Conservation (phyloP, 2,113 vertebrate species). For the Oceanites oceanicus region DNA sequence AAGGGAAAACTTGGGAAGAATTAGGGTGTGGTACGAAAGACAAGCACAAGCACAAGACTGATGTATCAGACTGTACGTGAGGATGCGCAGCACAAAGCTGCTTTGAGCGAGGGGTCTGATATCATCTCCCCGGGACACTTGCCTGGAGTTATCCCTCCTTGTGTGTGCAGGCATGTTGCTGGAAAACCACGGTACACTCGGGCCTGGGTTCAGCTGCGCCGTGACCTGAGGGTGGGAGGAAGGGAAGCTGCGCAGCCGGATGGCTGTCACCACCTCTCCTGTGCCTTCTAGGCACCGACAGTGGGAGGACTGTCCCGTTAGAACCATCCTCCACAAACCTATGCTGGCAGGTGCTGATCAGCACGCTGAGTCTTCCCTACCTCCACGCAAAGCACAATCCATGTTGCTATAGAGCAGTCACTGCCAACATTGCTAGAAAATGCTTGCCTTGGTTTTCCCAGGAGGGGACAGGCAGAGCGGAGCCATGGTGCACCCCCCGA, state of each 20-base stretch:
- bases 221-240: neutral
- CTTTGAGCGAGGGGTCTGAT: neutral
- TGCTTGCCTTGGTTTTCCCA: neutral
- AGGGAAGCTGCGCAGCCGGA: neutral
- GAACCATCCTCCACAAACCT: neutral
- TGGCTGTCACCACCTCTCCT: neutral
- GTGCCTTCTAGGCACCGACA: neutral
- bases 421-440: neutral
- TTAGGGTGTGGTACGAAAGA: neutral
- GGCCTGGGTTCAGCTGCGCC: neutral
- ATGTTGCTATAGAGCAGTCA: neutral
- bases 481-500: fast-evolving
- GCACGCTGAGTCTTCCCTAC: neutral
- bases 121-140: neutral
- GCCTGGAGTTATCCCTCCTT: neutral
- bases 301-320: neutral
- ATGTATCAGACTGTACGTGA: neutral
- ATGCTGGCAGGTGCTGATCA: neutral
- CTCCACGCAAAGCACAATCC: neutral
- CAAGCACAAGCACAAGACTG: neutral
- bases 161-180: neutral
- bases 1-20: neutral
- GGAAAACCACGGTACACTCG: neutral
- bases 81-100: neutral
- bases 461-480: neutral